Evolutionary conservation across 2,888 invertebrate genomes (phyloP), one percentile per base, ranked within the genome.

Genomic region (Syritta pipiens): DNA sequence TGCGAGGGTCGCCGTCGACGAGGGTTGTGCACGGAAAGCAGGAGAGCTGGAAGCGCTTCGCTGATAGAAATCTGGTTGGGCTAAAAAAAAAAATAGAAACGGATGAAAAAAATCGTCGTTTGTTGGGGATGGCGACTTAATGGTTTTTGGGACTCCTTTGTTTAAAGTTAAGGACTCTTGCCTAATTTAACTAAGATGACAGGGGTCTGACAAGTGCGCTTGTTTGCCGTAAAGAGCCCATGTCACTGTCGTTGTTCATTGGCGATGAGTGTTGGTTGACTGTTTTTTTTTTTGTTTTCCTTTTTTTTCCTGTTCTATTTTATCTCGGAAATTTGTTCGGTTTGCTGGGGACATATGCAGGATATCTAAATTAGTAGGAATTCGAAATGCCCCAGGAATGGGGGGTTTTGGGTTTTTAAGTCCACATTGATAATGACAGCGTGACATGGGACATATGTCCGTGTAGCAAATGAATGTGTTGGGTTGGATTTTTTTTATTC

Each of bases 101-200:
- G n/a, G n/a, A n/a, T n/a, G n/a, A n/a, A n/a, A n/a, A 14, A 9
- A 9, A 12, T 5, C 20, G 26, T 46, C 24, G 26, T 14, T 22
- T 20, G 10, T 4, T 19, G 28, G 55, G 42, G 12, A 30, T 10
- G 49, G 24, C 32, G 42, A 69, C 69, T 69, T 51, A 44, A 69
- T 69, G 69, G 59, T 51, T 51, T 48, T 59, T 40, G 7, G 48
- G 57, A 20, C n/a, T 37, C 46, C 32, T 68, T 68, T 68, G 59
- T 68, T 46, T 30, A 46, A 55, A 55, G 35, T 26, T 59, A 51
- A 51, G 69, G 49, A 60, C 59, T 51, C 30, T 60, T 60, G 49
- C 68, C 59, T 42, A 59, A 69, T 69, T 69, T 60, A 49, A 69
- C 69, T 69, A 51, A 59, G 42, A 69, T 69, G 59, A 69, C 59